Conservation (phyloP, 2,888 invertebrate genomes). For the Glyphotaelius pellucidus region DNA sequence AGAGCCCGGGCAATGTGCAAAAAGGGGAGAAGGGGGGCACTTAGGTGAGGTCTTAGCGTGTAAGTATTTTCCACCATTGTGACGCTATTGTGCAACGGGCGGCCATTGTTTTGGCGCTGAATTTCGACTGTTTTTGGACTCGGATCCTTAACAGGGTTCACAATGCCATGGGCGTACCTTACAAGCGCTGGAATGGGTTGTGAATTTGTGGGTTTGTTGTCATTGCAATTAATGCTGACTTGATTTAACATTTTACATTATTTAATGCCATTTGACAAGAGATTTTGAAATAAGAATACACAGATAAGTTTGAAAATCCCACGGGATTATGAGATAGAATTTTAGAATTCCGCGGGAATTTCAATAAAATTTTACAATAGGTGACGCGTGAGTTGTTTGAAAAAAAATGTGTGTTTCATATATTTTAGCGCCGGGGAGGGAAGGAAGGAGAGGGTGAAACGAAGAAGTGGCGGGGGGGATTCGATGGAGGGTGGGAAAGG, state of each 20-base stretch:
- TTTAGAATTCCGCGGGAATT: no score
- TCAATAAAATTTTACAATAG: no score
- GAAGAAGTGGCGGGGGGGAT: no score
- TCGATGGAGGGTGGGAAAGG: no score
- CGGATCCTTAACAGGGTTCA: constrained; percentile 36
- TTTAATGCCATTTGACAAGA: neutral
- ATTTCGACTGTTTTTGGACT: constrained; percentile 73
- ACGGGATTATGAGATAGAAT: no score
- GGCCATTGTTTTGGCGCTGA: constrained; percentile 63
- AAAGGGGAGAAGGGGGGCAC: constrained; percentile 36
- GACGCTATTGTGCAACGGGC: constrained; percentile 64
- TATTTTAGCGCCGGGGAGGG: no score
- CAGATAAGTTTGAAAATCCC: neutral
- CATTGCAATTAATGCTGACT: neutral
- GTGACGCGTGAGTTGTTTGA: no score
- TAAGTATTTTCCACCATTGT: constrained; percentile 65
- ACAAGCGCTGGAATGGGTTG: neutral
- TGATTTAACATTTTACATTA: neutral
- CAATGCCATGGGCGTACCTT: constrained; percentile 40
- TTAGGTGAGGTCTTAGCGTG: constrained; percentile 58
- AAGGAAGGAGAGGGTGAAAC: no score
- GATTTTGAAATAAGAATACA: neutral
- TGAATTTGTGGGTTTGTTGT: neutral
- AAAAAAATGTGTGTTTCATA: no score
- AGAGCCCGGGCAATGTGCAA: constrained; percentile 20